These are phyloP conservation scores for Cyanoderma ruficeps DNA, from an alignment of 2,113 vertebrate genomes.

Conservation along the genomic window DNA sequence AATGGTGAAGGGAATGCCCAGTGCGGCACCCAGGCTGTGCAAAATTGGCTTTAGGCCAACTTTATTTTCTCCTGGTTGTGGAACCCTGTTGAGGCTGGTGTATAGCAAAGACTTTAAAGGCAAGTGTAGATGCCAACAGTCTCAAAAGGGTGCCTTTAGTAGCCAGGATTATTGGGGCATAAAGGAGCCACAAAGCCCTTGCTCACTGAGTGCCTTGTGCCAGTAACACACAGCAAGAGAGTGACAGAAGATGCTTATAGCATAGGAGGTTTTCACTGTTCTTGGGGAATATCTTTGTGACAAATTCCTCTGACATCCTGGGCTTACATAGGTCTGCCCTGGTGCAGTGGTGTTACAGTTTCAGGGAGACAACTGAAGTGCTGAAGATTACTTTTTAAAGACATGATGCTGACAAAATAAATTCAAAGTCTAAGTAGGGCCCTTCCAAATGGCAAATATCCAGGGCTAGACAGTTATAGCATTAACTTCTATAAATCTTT, in stretches of 20 bases:
- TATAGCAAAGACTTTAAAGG: neutral
- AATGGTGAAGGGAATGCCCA: neutral
- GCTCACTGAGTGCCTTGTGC: neutral
- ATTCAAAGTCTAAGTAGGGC: conserved; percentile 5
- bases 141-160: conserved; percentile 30
- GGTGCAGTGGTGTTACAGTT: neutral
- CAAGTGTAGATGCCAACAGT: neutral
- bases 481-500: conserved; percentile 62
- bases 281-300: neutral
- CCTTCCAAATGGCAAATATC: conserved; percentile 51
- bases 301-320: neutral
- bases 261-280: neutral
- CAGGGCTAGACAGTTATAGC: conserved; percentile 7
- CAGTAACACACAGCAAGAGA: neutral
- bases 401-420: conserved; percentile 17
- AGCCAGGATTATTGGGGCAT: conserved; percentile 13
- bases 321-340: neutral
- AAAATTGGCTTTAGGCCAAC: neutral
- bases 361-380: neutral
- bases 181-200: conserved; percentile 18
- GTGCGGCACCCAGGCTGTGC: neutral
- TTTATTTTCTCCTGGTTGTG: neutral
- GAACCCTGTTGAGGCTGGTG: neutral
- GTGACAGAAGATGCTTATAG: neutral
- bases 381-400: conserved; percentile 38